Base-by-base conservation (phyloP, 2,888 invertebrate genomes). In the Nasonia oneida region DNA sequence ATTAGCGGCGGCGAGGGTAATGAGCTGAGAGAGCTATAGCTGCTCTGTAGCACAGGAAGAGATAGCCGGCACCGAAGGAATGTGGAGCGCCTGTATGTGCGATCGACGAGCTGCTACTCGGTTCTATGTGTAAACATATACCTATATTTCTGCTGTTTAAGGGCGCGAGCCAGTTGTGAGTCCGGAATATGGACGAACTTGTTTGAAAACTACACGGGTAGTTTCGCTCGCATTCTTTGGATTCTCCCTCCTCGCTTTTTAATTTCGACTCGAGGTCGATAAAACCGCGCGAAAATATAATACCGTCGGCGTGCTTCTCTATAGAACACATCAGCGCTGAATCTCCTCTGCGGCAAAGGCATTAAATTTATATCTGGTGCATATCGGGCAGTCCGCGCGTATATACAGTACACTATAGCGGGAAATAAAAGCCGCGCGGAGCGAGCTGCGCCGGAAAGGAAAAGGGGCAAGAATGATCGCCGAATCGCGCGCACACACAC, bases 351-450 rank as follows among this genome's bases (percentile, higher is more conserved):
- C 23, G 29, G 29, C 29, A 29, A 29, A 73, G 71, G 87, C 87
- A 90, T 91, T 91, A 91, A 83, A 89, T 88, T 87, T 86, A 89
- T 90, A 91, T 91, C 90, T 91, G 88, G 90, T 90, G 90, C 90
- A 90, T 90, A 89, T 90, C 90, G 88, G 75, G 87, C 81, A 78
- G 81, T 78, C 83, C 81, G 73, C 73, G 83, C 61, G 42, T 12
- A 0, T 29, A 75, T 29, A 57, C 73, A 5, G 64, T 64, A 39
- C 81, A 18, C 80, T 8, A 47, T 23, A 37, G 80, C 50, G 70
- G 82, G 47, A 61, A 57, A 73, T 29, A 74, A 74, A 64, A 14
- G 18, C 18, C 8, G 15, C 14, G 15, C 29, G 33, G 42, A 14
- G 33, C 61, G 1, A 29, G 29, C 23, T n/a, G 14, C 15, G 3